These are phyloP conservation scores for Prosapia bicincta DNA, from an alignment of 2,888 invertebrate species.

Conservation along the genomic window DNA sequence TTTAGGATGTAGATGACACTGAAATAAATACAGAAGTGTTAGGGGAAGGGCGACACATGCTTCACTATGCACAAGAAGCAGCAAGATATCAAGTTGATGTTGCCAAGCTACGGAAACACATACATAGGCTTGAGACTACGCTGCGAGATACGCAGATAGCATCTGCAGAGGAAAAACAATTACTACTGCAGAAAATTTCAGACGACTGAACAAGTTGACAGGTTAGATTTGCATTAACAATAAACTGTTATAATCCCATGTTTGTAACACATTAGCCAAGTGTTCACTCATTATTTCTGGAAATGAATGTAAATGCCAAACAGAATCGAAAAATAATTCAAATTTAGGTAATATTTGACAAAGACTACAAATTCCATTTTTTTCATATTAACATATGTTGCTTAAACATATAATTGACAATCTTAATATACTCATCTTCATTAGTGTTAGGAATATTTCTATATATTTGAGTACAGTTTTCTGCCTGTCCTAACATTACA, in stretches of 20 bases:
- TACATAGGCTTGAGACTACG: slow-evolving; percentile 52
- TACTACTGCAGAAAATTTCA: slow-evolving; percentile 43
- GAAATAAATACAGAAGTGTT: slow-evolving; percentile 13
- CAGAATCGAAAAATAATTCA: too few relatives aligned
- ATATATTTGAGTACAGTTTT: too few relatives aligned
- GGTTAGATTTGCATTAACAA: slow-evolving; percentile 39
- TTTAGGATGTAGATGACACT: slow-evolving; percentile 7
- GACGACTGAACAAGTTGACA: slow-evolving; percentile 44
- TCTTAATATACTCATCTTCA: too few relatives aligned
- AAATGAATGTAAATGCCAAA: too few relatives aligned
- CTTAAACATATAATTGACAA: too few relatives aligned
- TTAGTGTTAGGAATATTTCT: too few relatives aligned
- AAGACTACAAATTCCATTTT: too few relatives aligned
- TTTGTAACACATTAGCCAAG: background rate
- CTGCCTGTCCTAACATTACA: too few relatives aligned
- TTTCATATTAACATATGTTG: too few relatives aligned
- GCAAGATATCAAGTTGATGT: slow-evolving; percentile 78
- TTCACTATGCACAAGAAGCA: slow-evolving; percentile 80
- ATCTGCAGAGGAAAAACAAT: slow-evolving; percentile 43
- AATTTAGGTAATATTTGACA: too few relatives aligned
- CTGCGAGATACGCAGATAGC: slow-evolving; percentile 46
- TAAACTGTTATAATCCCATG: background rate
- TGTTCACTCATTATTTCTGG: background rate
- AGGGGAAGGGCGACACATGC: slow-evolving; percentile 47
- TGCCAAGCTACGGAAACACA: slow-evolving; percentile 64